Base-by-base conservation (phyloP, 1,140 invertebrate species). In the Nasonia longicornis region DNA sequence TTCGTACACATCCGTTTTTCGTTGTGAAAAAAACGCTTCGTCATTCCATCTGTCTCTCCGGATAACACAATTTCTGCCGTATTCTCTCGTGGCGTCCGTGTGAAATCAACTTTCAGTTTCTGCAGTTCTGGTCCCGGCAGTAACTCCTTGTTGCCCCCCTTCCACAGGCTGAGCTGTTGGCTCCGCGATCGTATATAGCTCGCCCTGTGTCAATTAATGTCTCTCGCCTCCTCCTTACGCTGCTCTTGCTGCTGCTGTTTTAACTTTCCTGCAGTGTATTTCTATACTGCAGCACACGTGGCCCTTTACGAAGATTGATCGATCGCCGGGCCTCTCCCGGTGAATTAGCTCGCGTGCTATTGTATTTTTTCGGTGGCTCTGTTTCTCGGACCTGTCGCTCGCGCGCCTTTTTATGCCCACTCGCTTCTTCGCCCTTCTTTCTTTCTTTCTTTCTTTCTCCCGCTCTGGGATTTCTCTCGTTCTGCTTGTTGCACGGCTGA, bases 121-220 rank as follows among this genome's bases (percentile, higher is more conserved):
- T 77, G 80, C 70, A 66, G 31, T 16, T 58, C 72, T n/a, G n/a
- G 16, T 66, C 11, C 70, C 2, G 4, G 4, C 48, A n/a, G 6
- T 20, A 66, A 42, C 63, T 79, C 29, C 29, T 69, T 48, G 66
- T 58, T 48, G 42, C 10, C 4, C 26, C 2, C 42, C 38, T 16
- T 6, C 14, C 14, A 12, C n/a, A 58, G 52, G 16, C 52, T 58
- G 52, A 58, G 16, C 16, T 20, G 48, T 14, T 52, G 74, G 74
- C 29, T 66, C 35, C 73, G 22, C 72, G 64, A 82, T 79, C 78
- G 80, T 83, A 48, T 83, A 48, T 58, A 73, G 64, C 75, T 80
- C 67, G 74, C 73, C 85, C 85, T 86, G 88, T 89, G 90, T 90
- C 90, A 91, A 90, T 91, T 91, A 90, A 90, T 91, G 89, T 90